Evolutionary conservation across 2,113 vertebrate species (phyloP), one percentile per base, ranked within the genome.

Genomic region (Regulus satrapa): DNA sequence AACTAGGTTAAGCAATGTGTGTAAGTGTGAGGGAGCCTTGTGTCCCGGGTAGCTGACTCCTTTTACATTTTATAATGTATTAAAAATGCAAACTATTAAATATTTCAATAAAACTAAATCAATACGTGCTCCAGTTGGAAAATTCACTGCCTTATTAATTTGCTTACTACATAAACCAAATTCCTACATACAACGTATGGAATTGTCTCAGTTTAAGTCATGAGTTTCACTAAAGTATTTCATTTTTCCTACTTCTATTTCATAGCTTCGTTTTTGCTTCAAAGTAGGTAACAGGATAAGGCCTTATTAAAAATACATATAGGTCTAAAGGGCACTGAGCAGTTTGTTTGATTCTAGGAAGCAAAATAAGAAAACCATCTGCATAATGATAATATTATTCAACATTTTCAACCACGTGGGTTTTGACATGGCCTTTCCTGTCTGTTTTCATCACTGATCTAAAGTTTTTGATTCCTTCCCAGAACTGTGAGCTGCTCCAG

Each of bases 1-100:
- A 97, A 97, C 94, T 96, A 92, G 18, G 88, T 89, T 97, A 97
- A 97, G 79, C 92, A 98, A 97, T 78, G 68, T 84, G 66, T 69
- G 68, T 89, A 89, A 96, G 88, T 88, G 94, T 91, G 85, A 58
- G 7, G 83, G 85, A 97, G 85, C 54, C 85, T 97, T 95, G 80
- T 86, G 79, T 90, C 96, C 90, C 6, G 32, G 71, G 61, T 86
- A 95, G 84, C 36, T 96, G 91, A 86, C 79, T 97, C 86, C 67
- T 76, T 95, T 82, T 87, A 90, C 64, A 91, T 97, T 94, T 96
- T 32, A 48, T 87, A 94, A 95, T 84, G 72, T 84, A 97, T 94
- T 96, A 80, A 88, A 97, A 97, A 92, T n/a, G n/a, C 91, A 90
- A 32, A 97, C 61, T 68, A 94, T 54, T 63, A 88, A 92, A 78